Evolutionary conservation across 2,113 vertebrate genomes (phyloP).

Genomic region (Podarcis cretensis): DNA sequence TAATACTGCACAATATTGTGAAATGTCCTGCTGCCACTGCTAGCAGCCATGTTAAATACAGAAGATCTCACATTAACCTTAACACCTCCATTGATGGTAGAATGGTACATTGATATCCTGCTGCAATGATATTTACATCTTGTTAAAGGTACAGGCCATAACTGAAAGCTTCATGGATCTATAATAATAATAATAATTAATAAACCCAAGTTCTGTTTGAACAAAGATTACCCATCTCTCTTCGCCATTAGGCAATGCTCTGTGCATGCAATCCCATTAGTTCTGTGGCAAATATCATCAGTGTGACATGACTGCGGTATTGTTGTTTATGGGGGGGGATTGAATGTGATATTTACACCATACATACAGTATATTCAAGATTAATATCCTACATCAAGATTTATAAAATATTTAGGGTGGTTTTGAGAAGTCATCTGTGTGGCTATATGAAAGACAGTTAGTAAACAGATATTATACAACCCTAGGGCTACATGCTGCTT

Average conservation of each 20-base stretch:
- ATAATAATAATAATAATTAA: neutral
- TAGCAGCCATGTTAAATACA: neutral
- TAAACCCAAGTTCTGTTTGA: neutral
- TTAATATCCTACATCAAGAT: neutral
- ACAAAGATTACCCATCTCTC: neutral
- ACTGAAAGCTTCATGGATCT: neutral
- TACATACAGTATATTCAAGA: too few relatives aligned
- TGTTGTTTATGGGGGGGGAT: too few relatives aligned
- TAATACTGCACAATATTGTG: neutral
- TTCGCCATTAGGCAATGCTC: neutral
- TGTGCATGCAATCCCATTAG: neutral
- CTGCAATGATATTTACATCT: accelerated
- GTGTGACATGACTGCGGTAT: too few relatives aligned
- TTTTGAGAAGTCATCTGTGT: neutral
- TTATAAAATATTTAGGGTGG: neutral
- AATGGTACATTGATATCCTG: accelerated
- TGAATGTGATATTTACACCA: neutral
- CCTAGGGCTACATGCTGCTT: neutral
- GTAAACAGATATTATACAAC: neutral
- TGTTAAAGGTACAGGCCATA: neutral
- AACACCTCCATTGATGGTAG: neutral
- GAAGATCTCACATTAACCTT: neutral
- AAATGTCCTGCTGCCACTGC: neutral
- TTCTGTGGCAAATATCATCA: too few relatives aligned
- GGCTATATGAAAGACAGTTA: neutral